Evolutionary conservation across 2,797 vertebrate species (phyloP).

Genomic region (Sebastes itinus): DNA sequence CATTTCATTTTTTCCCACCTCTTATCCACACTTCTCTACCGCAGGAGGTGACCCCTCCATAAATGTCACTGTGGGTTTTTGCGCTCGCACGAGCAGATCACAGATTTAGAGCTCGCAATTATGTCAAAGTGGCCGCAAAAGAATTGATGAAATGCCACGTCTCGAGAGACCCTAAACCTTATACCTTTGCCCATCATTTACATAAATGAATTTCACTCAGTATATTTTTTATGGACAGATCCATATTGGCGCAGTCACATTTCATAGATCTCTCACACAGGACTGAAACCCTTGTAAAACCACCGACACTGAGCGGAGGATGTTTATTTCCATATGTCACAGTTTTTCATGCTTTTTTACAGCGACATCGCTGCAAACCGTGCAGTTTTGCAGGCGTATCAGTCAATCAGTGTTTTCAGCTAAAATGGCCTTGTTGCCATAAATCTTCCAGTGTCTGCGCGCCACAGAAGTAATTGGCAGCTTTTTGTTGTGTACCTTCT

Average conservation of each 20-base stretch:
- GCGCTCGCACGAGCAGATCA: slow-evolving; percentile 73
- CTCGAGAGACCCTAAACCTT: slow-evolving; percentile 50
- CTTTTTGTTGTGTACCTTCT: slow-evolving; percentile 33
- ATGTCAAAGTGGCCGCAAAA: slow-evolving; percentile 78
- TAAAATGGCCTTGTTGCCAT: slow-evolving; percentile 59
- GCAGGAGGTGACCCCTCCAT: slow-evolving; percentile 73
- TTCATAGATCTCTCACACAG: slow-evolving; percentile 73
- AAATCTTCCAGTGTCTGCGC: slow-evolving; percentile 62
- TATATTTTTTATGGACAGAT: slow-evolving; percentile 80
- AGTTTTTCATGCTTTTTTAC: slow-evolving; percentile 64
- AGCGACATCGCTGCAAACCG: slow-evolving; percentile 68
- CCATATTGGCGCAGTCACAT: slow-evolving; percentile 80
- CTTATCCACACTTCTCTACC: slow-evolving; percentile 25
- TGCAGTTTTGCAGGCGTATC: slow-evolving; percentile 46
- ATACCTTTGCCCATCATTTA: slow-evolving; percentile 77
- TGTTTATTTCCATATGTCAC: slow-evolving; percentile 70
- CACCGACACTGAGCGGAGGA: slow-evolving; percentile 53
- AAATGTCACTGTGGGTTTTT: slow-evolving; percentile 77
- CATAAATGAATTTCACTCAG: slow-evolving; percentile 85
- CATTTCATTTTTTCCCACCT: slow-evolving; percentile 32
- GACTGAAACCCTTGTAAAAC: slow-evolving; percentile 74
- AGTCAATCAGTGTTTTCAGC: slow-evolving; percentile 59
- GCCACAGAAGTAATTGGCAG: slow-evolving; percentile 42
- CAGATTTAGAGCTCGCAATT: slow-evolving; percentile 85
- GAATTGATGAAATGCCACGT: slow-evolving; percentile 84